Percentiles rank a stretch among this genome's conserved stretches.
These are phyloP conservation scores for Mirounga angustirostris DNA, from an alignment of 2,113 vertebrate species.

Conservation along the genomic window DNA sequence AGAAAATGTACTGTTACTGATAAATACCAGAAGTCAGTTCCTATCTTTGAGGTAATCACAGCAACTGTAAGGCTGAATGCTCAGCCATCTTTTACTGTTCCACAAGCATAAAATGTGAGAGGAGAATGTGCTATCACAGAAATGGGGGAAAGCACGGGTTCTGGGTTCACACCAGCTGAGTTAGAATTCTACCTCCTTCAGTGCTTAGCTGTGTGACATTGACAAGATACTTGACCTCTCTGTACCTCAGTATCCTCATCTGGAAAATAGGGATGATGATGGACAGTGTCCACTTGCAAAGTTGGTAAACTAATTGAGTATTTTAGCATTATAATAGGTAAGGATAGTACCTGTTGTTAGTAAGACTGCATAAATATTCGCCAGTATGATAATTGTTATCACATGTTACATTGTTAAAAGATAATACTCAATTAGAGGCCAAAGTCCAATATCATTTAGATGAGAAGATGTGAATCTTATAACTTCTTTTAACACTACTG, in stretches of 20 bases:
- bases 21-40: constrained; percentile 64
- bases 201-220: not conserved
- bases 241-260: not conserved
- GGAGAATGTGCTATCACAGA: not conserved
- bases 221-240: not conserved
- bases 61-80: constrained; percentile 38
- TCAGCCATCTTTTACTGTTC: constrained; percentile 25
- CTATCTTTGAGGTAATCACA: constrained; percentile 63
- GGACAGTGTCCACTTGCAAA: not conserved
- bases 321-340: not conserved
- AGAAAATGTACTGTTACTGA: constrained; percentile 66
- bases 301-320: not conserved
- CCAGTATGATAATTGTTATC: not conserved
- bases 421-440: not conserved
- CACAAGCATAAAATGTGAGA: not conserved
- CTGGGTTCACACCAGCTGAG: not conserved
- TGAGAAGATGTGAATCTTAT: not conserved
- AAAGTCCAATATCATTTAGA: not conserved
- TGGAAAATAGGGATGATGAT: not conserved
- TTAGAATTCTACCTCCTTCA: not conserved
- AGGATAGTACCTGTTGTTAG: not conserved
- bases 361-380: not conserved
- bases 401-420: not conserved
- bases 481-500: not conserved
- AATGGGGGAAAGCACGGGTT: not conserved